Percentiles rank a stretch among this genome's conserved stretches.
phyloP scores from a whole-genome alignment of 2,888 invertebrate genomes.

The Baccha elongata region DNA sequence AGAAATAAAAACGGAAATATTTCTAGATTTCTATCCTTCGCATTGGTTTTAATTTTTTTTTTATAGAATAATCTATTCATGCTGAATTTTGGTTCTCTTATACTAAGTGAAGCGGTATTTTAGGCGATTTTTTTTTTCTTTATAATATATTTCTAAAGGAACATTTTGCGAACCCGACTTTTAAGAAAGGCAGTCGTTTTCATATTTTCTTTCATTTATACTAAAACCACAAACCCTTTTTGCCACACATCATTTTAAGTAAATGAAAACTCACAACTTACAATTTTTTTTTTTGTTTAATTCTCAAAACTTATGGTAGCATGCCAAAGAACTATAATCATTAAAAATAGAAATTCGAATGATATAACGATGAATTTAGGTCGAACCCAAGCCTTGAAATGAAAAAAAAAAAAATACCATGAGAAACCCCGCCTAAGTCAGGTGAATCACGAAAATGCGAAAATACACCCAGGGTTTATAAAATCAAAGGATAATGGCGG shows the following conservation, averaged over 20 bases:
- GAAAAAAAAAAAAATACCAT: not conserved
- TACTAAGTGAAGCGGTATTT: slow-evolving; percentile 50
- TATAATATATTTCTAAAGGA: slow-evolving; percentile 8
- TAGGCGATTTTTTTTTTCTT: slow-evolving; percentile 48
- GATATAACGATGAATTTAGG: slow-evolving; percentile 64
- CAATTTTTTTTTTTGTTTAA: not conserved
- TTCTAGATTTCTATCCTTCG: not conserved
- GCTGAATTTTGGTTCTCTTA: slow-evolving; percentile 16
- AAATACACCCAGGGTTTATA: slow-evolving; percentile 29
- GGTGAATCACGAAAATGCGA: slow-evolving; percentile 64
- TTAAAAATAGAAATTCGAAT: slow-evolving; percentile 35
- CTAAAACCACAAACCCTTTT: slow-evolving; percentile 41
- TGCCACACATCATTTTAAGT: slow-evolving; percentile 51
- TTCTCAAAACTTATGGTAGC: slow-evolving; percentile 38
- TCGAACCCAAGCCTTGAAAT: slow-evolving; percentile 63
- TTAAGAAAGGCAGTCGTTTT: slow-evolving; percentile 58
- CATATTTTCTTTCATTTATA: not conserved
- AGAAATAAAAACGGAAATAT: slow-evolving; percentile 7
- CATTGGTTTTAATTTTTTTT: slow-evolving; percentile 39
- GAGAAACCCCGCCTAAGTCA: slow-evolving; percentile 26
- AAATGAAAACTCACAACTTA: slow-evolving; percentile 53
- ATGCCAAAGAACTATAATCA: slow-evolving; percentile 59
- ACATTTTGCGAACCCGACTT: slow-evolving; percentile 19
- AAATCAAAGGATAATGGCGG: slow-evolving; percentile 56
- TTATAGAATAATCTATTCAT: slow-evolving; percentile 42